These are phyloP conservation scores for Lottia scabra DNA, from an alignment of 2,888 invertebrate species.

Conservation along the genomic window DNA sequence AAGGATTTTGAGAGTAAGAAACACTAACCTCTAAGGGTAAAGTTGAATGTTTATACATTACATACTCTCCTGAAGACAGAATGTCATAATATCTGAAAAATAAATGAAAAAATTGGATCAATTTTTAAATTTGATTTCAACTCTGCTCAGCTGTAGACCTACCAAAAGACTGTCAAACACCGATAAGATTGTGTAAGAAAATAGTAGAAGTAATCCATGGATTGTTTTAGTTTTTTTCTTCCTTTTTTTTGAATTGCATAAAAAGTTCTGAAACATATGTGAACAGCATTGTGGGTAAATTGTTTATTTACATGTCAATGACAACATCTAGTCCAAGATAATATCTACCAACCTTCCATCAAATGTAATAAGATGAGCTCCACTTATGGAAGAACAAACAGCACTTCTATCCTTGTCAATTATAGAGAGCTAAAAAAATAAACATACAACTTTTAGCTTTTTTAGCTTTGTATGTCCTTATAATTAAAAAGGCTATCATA, in stretches of 20 bases:
- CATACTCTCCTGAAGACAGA: slow-evolving; percentile 37
- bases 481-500: too few relatives aligned
- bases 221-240: too few relatives aligned
- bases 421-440: slow-evolving; percentile 22
- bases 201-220: too few relatives aligned
- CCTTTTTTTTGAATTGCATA: too few relatives aligned
- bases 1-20: background rate
- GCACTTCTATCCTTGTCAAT: slow-evolving; percentile 27
- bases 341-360: slow-evolving; percentile 25
- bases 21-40: slow-evolving; percentile 40
- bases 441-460: too few relatives aligned
- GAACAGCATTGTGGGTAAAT: background rate
- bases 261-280: background rate
- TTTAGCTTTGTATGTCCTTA: too few relatives aligned
- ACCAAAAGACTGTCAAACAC: background rate
- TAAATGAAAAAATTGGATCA: background rate
- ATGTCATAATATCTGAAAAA: slow-evolving; percentile 35
- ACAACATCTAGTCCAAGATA: background rate
- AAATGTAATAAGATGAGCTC: slow-evolving; percentile 30
- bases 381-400: slow-evolving; percentile 28
- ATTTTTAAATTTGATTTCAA: too few relatives aligned
- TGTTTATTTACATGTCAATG: too few relatives aligned
- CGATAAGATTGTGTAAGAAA: too few relatives aligned
- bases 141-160: too few relatives aligned
- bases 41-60: slow-evolving; percentile 42